A percentile compares a stretch with the other conserved stretches of the same genome.
Conservation (phyloP, 2,797 vertebrate genomes). For the Cuniculus paca region DNA sequence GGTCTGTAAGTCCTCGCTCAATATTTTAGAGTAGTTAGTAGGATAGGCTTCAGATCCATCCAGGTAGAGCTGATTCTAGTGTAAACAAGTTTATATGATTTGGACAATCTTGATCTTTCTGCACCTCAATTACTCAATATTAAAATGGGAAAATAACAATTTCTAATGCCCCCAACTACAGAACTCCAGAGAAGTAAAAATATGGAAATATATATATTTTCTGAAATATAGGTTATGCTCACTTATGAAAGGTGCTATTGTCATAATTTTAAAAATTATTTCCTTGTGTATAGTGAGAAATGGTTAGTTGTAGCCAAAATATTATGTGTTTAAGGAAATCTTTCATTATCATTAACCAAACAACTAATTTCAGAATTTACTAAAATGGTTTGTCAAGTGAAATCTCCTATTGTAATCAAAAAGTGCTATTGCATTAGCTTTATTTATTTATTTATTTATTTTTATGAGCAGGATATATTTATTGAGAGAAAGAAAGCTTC, state of each 20-base stretch:
- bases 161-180: neutral
- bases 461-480: no score
- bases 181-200: neutral
- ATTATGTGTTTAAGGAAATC: neutral
- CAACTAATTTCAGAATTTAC: neutral
- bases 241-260: neutral
- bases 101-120: neutral
- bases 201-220: neutral
- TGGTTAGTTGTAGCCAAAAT: neutral
- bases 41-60: neutral
- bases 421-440: neutral
- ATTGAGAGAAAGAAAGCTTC: no score
- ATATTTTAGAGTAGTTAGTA: neutral
- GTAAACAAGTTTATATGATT: neutral
- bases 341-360: neutral
- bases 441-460: no score
- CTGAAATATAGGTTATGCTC: neutral
- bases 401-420: conserved; percentile 3
- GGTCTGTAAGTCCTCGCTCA: neutral
- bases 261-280: neutral
- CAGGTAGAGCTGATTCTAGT: neutral
- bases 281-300: neutral
- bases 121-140: neutral
- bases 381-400: neutral
- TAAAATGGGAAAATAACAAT: neutral